These are phyloP conservation scores for Drosophila ananassae DNA, from an alignment of 1,140 invertebrate genomes.

Conservation along the genomic window DNA sequence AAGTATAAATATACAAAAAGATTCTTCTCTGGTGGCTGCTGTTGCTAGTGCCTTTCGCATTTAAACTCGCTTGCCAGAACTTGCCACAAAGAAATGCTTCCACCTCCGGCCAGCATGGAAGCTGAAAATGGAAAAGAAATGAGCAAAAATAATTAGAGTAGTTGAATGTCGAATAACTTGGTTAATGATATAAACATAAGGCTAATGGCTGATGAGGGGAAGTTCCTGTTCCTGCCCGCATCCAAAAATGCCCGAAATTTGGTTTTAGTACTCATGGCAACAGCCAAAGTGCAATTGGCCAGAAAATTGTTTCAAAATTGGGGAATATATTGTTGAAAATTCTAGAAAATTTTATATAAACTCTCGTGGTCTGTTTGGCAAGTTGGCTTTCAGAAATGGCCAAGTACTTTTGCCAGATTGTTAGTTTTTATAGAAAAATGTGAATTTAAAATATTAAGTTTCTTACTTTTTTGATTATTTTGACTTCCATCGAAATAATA, in stretches of 20 bases:
- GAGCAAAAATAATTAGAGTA: conserved; percentile 51
- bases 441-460: too few species aligned
- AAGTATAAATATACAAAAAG: not conserved
- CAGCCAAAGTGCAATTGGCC: conserved; percentile 29
- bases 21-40: conserved; percentile 4
- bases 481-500: too few species aligned
- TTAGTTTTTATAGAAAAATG: not conserved
- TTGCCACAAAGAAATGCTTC: conserved; percentile 28
- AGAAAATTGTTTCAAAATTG: conserved; percentile 44
- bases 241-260: conserved; percentile 19
- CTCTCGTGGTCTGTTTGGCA: not conserved
- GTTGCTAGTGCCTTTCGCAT: not conserved
- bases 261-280: conserved; percentile 20
- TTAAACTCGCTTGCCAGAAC: not conserved
- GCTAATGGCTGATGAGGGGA: conserved; percentile 20
- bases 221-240: not conserved
- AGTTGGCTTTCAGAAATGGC: conserved; percentile 13
- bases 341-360: conserved; percentile 33
- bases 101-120: not conserved
- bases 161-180: conserved; percentile 41
- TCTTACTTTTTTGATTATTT: too few species aligned
- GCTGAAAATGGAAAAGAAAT: conserved; percentile 3
- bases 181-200: conserved; percentile 59
- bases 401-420: conserved; percentile 4
- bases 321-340: conserved; percentile 29